phyloP scores from a whole-genome alignment of 2,888 invertebrate genomes.

The Scaptomyza parva region DNA sequence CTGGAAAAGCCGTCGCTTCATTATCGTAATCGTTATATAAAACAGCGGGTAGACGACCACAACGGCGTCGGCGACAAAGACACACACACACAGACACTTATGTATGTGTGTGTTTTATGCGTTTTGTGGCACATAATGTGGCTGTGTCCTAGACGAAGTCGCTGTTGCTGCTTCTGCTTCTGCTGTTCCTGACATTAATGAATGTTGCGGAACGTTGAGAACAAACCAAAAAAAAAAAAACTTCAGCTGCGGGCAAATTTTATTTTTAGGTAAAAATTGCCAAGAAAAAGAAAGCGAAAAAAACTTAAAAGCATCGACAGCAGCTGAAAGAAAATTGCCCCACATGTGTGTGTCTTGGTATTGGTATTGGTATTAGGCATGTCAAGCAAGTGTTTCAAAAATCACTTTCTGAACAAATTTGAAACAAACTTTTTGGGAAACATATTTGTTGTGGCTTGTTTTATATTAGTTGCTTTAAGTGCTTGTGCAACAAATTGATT shows the following conservation, averaged over 20 bases:
- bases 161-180: conserved; percentile 33
- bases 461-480: neutral
- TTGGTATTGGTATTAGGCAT: conserved; percentile 2
- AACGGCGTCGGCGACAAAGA: conserved; percentile 43
- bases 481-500: neutral
- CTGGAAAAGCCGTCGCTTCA: conserved; percentile 75
- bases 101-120: conserved; percentile 64
- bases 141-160: conserved; percentile 63
- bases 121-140: conserved; percentile 77
- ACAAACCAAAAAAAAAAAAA: conserved; percentile 13
- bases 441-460: neutral
- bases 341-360: conserved; percentile 1
- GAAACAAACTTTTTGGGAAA: conserved; percentile 1
- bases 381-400: conserved; percentile 24
- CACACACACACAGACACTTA: conserved; percentile 45
- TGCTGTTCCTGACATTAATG: conserved; percentile 74
- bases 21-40: conserved; percentile 80
- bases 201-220: conserved; percentile 54
- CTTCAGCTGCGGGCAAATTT: conserved; percentile 70
- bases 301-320: conserved; percentile 53
- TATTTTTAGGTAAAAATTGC: conserved; percentile 53
- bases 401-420: conserved; percentile 13
- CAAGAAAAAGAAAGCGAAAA: too few relatives aligned
- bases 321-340: conserved; percentile 20
- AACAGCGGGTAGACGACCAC: conserved; percentile 74